Percentiles rank a stretch among this genome's conserved stretches.
Conservation (phyloP, 2,113 vertebrate genomes). For the Pogona vitticeps region DNA sequence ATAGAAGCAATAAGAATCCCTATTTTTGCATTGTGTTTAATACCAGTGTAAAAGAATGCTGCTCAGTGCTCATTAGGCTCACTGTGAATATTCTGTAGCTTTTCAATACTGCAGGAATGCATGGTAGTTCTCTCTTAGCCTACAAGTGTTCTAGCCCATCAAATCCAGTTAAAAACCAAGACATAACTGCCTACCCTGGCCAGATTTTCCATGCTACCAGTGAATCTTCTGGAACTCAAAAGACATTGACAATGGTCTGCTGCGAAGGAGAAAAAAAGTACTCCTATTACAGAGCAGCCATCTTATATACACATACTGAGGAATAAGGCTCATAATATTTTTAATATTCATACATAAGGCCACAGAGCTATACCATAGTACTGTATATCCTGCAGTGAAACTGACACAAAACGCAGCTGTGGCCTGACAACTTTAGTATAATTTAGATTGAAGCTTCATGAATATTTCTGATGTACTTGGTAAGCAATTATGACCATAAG, state of each 20-base stretch:
- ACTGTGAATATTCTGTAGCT: no score
- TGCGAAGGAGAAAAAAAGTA: no score
- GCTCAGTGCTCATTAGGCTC: no score
- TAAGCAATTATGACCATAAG: not conserved
- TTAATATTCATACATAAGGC: no score
- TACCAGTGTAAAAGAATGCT: not conserved
- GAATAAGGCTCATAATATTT: not conserved
- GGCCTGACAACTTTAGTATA: not conserved
- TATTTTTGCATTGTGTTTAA: not conserved
- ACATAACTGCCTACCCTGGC: not conserved
- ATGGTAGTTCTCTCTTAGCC: not conserved
- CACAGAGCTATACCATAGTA: not conserved
- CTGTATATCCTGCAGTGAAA: no score
- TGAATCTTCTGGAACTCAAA: not conserved
- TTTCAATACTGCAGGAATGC: no score
- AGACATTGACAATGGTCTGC: not conserved
- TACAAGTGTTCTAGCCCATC: not conserved
- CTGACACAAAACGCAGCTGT: not conserved
- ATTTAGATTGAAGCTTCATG: not conserved
- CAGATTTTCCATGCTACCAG: not conserved
- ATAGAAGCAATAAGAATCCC: not conserved
- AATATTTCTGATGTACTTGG: not conserved
- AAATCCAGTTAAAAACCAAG: not conserved
- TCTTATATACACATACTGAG: no score
- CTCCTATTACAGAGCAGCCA: no score